Conservation (phyloP, 1,140 invertebrate species). For the Lithobius niger region DNA sequence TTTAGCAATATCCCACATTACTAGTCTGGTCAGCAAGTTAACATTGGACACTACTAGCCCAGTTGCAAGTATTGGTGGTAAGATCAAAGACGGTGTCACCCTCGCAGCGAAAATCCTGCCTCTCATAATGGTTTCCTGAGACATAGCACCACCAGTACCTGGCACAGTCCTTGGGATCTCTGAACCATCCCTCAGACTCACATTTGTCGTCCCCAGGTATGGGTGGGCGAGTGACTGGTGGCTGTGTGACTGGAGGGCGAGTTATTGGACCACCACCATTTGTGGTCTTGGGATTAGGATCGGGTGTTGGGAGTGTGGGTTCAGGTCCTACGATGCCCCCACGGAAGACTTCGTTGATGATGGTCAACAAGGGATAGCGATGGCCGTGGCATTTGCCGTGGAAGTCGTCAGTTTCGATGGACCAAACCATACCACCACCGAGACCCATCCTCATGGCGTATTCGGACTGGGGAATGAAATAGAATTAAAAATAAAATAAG, state of each 20-base stretch:
- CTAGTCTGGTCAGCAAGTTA: no score
- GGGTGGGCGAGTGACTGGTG: constrained; percentile 10
- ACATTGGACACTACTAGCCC: no score
- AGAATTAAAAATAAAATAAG: constrained; percentile 1
- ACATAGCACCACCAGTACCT: constrained; percentile 22
- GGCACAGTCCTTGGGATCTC: constrained; percentile 20
- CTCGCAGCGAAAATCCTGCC: constrained; percentile 12
- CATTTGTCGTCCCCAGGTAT: constrained; percentile 17
- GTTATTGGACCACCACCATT: not conserved
- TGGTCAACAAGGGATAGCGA: not conserved
- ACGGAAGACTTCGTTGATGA: not conserved
- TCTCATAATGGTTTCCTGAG: constrained; percentile 9
- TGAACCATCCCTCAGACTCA: constrained; percentile 19
- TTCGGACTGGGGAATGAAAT: constrained; percentile 43
- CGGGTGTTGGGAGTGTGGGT: constrained; percentile 4
- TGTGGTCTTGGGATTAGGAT: constrained; percentile 6
- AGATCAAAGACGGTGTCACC: constrained; percentile 19
- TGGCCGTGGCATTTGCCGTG: not conserved
- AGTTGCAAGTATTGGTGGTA: constrained; percentile 13
- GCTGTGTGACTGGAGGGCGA: not conserved
- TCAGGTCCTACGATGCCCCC: not conserved
- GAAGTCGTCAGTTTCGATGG: constrained; percentile 36
- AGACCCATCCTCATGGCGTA: constrained; percentile 57
- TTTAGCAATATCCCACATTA: no score
- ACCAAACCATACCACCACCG: constrained; percentile 82